A percentile compares a stretch with the other conserved stretches of the same genome.
These are phyloP conservation scores for Spatula clypeata DNA, from an alignment of 2,797 vertebrate genomes.

Conservation along the genomic window DNA sequence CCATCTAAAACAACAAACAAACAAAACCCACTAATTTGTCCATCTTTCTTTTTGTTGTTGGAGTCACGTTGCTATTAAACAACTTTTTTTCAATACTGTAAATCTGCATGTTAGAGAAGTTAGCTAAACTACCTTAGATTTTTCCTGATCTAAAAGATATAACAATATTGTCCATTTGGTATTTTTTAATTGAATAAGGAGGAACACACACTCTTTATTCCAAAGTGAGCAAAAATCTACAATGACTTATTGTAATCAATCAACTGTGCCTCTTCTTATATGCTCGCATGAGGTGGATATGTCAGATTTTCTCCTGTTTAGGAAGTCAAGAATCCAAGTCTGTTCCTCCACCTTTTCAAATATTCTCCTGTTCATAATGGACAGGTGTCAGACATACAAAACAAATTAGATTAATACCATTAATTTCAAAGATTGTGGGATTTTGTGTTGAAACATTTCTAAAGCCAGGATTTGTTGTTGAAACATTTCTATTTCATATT, in stretches of 20 bases:
- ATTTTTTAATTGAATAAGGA: background rate
- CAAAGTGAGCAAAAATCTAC: background rate
- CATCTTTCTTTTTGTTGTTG: background rate
- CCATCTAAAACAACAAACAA: background rate
- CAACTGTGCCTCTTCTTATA: background rate
- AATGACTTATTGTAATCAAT: background rate
- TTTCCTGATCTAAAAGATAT: background rate
- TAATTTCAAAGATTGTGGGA: background rate
- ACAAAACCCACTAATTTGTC: background rate
- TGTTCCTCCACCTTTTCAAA: background rate
- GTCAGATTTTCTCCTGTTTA: background rate
- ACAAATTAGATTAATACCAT: background rate
- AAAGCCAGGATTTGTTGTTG: background rate
- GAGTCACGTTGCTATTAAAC: background rate
- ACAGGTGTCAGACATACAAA: background rate
- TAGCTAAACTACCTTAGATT: background rate
- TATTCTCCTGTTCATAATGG: rapidly evolving
- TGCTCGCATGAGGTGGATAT: rapidly evolving
- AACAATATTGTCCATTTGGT: background rate
- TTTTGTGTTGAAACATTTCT: background rate
- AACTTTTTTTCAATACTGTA: background rate
- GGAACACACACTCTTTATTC: constrained; percentile 28
- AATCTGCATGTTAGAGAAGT: background rate
- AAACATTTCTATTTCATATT: background rate
- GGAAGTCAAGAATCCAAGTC: background rate